A percentile compares a stretch with the other conserved stretches of the same genome.
Evolutionary conservation across 2,113 vertebrate genomes (phyloP).

Genomic region (Chaenogobius annularis): DNA sequence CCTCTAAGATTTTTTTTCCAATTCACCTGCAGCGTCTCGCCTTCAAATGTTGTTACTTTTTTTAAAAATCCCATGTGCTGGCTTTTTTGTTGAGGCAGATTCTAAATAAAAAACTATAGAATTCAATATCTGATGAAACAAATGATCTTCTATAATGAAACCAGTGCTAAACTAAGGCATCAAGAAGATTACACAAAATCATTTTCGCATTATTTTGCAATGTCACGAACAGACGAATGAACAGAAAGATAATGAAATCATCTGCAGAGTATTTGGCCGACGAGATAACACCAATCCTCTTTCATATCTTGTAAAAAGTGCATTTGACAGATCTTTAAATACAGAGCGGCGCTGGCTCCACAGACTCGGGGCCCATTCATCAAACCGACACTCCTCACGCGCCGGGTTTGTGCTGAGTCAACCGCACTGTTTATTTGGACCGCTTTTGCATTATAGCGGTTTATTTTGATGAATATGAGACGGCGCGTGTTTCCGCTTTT

Average conservation of each 20-base stretch:
- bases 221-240: no score
- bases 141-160: no score
- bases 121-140: no score
- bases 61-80: no score
- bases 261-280: background rate
- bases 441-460: slow-evolving; percentile 19
- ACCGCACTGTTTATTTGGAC: slow-evolving; percentile 17
- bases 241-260: background rate
- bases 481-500: background rate
- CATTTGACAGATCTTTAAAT: slow-evolving; percentile 24
- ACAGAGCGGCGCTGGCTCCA: slow-evolving; percentile 13
- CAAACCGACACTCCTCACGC: slow-evolving; percentile 12
- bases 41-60: no score
- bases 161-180: no score
- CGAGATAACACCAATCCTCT: background rate
- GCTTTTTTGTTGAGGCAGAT: no score
- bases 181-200: no score
- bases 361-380: slow-evolving; percentile 21
- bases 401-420: slow-evolving; percentile 27
- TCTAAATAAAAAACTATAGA: no score
- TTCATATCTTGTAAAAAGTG: slow-evolving; percentile 6
- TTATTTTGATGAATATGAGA: background rate
- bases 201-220: no score
- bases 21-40: no score
- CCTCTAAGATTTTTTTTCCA: no score